Evolutionary conservation across 2,113 vertebrate species (phyloP).

Genomic region (Psophia crepitans): DNA sequence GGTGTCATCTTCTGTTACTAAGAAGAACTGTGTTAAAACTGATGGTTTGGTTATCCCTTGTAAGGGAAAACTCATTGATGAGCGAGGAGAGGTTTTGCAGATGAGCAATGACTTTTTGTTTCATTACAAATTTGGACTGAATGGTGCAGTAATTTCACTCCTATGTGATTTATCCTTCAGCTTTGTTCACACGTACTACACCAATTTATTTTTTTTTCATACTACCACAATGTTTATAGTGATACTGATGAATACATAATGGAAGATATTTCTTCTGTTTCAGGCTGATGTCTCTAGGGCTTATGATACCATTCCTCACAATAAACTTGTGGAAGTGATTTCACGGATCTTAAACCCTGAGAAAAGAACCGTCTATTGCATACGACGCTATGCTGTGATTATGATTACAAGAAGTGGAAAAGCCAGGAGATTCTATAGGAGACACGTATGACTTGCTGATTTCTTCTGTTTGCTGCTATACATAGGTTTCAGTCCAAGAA

Average conservation of each 20-base stretch:
- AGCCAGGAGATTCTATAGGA: conserved; percentile 73
- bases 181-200: not conserved
- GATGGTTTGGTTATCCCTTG: not conserved
- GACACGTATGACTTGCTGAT: conserved; percentile 71
- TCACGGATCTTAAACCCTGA: conserved; percentile 68
- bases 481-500: not conserved
- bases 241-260: not conserved
- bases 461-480: not conserved
- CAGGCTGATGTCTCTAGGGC: conserved; percentile 89
- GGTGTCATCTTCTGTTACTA: not conserved
- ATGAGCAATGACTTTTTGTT: not conserved
- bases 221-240: not conserved
- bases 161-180: not conserved
- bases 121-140: not conserved
- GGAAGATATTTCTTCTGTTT: not conserved
- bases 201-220: not conserved
- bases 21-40: not conserved
- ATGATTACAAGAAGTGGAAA: conserved; percentile 72
- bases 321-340: conserved; percentile 84
- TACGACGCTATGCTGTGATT: conserved; percentile 82
- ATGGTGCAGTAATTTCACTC: not conserved
- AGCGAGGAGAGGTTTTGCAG: not conserved
- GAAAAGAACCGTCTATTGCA: conserved; percentile 71
- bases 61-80: rapidly evolving
- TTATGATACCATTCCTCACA: conserved; percentile 87